Base-by-base conservation (phyloP, 2,113 vertebrate genomes). In the Oostethus manadensis region DNA sequence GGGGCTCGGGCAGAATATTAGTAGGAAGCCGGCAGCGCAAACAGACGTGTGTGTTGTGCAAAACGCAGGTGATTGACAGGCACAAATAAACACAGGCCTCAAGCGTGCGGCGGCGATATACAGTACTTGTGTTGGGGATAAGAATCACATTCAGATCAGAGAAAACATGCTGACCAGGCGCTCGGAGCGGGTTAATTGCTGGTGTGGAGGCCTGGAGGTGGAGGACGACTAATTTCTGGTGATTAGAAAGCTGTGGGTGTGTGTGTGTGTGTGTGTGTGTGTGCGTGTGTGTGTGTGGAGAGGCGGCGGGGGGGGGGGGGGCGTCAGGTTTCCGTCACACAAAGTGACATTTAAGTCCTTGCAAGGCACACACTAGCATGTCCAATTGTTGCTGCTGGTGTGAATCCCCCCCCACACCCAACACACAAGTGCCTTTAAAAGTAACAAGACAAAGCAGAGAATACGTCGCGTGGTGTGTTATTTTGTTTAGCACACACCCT, bases 171-270 rank as follows among this genome's bases (percentile, higher is more conserved):
- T 83, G 83, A 86, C 83, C 83, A 70, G 68, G 64, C 78, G 77
- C 68, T 71, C 33, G 63, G 70, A 74, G 70, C 1, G 4, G 73
- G 73, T 75, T 86, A 86, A 88, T 87, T 84, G 79, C 82, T 82
- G 86, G 77, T 82, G 80, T 82, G 84, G 71, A 71, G 82, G 68
- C 69, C 73, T 78, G 75, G 68, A 14, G 76, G 55, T 77, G 78
- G 78, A 74, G 76, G 71, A 66, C 65, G 42, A 62, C 78, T 86
- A 88, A 88, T 86, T 84, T 81, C 79, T 80, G 82, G 84, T 84
- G 80, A 88, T 88, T 88, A 89, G 84, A 87, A 88, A 84, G 84
- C 86, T 88, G 23, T n/a, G n/a, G n/a, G n/a, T n/a, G n/a, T n/a
- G n/a, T n/a, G n/a, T n/a, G n/a, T n/a, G n/a, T n/a, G n/a, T n/a